Percentiles rank a stretch among this genome's conserved stretches.
Conservation (phyloP, 2,888 invertebrate species). For the Himalopsyche kuldschensis region DNA sequence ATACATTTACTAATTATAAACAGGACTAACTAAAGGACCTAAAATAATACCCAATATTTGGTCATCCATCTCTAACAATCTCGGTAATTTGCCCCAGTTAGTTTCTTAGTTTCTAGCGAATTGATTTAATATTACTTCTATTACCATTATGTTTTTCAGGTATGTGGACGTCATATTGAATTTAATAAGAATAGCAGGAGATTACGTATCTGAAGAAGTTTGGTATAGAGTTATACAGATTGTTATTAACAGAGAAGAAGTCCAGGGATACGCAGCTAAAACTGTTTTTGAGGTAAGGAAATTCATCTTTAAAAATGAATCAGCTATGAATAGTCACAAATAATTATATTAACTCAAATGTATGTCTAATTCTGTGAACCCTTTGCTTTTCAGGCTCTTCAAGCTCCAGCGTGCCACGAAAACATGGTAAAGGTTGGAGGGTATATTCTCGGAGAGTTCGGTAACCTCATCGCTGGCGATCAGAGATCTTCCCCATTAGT, state of each 20-base stretch:
- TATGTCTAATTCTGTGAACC: not conserved
- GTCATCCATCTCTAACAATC: too few relatives aligned
- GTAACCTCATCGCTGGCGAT: slow-evolving; percentile 98
- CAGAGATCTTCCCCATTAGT: slow-evolving; percentile 95
- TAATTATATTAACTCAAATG: not conserved
- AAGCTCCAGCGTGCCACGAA: slow-evolving; percentile 99
- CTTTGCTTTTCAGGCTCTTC: slow-evolving; percentile 68
- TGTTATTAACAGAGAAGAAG: slow-evolving; percentile 98
- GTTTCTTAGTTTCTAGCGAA: not conserved
- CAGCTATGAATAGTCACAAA: not conserved
- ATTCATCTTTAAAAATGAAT: not conserved
- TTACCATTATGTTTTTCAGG: slow-evolving; percentile 45
- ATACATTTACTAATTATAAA: too few relatives aligned
- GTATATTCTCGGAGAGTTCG: slow-evolving; percentile 98
- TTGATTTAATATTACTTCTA: not conserved
- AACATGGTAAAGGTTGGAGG: slow-evolving; percentile 99
- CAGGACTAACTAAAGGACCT: too few relatives aligned
- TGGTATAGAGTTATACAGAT: slow-evolving; percentile 99
- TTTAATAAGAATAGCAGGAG: slow-evolving; percentile 98
- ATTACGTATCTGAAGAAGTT: slow-evolving; percentile 99
- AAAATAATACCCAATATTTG: too few relatives aligned
- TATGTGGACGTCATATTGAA: slow-evolving; percentile 96
- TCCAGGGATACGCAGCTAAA: slow-evolving; percentile 99
- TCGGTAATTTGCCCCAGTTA: not conserved
- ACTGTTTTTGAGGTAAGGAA: slow-evolving; percentile 86